These are phyloP conservation scores for Nasua narica DNA, from an alignment of 2,797 vertebrate genomes.

Conservation along the genomic window DNA sequence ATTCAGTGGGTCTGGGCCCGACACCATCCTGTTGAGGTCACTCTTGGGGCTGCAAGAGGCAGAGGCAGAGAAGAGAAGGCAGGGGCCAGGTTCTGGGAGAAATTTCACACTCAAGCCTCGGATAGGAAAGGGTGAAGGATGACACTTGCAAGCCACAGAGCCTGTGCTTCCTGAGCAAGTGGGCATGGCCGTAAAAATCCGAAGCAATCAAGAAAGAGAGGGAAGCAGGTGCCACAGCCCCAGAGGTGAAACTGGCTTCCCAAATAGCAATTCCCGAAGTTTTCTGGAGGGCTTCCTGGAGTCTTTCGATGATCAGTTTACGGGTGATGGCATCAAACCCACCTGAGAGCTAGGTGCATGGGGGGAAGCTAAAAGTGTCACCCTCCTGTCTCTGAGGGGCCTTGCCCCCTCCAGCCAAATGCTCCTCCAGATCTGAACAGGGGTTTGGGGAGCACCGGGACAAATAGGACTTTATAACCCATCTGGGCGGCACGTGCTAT, in stretches of 20 bases:
- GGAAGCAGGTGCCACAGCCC: neutral
- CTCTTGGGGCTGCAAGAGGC: neutral
- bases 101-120: neutral
- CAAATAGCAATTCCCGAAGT: neutral
- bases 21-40: neutral
- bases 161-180: neutral
- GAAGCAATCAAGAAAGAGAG: neutral
- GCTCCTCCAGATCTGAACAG: neutral
- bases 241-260: constrained; percentile 25
- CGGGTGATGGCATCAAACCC: neutral
- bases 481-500: accelerated
- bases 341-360: neutral
- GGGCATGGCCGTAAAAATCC: neutral
- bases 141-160: neutral
- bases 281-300: constrained; percentile 35
- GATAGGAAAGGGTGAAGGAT: neutral
- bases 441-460: neutral
- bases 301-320: constrained; percentile 41
- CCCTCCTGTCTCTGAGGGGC: neutral
- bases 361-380: neutral
- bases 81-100: neutral
- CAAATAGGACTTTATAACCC: neutral
- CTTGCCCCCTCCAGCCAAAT: neutral
- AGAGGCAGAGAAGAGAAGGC: neutral
- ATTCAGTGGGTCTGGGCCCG: neutral